Evolutionary conservation across 2,113 vertebrate species (phyloP).

Genomic region (Anguilla rostrata): DNA sequence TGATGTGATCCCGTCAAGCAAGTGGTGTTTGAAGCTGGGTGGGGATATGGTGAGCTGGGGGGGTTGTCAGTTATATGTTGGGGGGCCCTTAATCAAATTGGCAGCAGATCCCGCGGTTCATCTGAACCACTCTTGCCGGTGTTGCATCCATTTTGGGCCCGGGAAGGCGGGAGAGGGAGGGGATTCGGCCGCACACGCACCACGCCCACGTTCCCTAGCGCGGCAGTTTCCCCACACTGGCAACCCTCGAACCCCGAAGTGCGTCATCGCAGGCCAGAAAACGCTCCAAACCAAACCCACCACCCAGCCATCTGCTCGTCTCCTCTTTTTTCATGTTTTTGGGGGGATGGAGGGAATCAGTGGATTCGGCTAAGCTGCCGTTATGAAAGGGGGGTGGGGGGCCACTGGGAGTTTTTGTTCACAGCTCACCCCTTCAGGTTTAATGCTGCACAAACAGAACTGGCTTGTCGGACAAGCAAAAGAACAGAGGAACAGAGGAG

Average conservation of each 20-base stretch:
- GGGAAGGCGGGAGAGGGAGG: background rate
- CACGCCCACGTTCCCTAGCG: background rate
- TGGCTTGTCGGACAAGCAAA: background rate
- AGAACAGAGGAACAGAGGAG: background rate
- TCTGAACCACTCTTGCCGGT: background rate
- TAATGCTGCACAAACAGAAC: background rate
- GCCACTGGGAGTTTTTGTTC: background rate
- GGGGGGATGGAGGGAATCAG: background rate
- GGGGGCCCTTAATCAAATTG: background rate
- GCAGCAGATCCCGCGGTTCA: background rate
- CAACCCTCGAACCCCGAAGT: background rate
- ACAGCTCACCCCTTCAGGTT: background rate
- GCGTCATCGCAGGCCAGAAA: background rate
- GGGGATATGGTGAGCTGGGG: background rate
- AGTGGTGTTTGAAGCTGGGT: background rate
- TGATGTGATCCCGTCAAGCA: background rate
- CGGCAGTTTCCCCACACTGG: background rate
- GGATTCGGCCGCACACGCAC: background rate
- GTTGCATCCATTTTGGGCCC: background rate
- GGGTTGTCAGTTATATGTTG: background rate
- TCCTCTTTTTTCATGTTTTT: background rate
- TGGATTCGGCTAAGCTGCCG: background rate
- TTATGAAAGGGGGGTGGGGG: background rate
- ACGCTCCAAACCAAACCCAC: background rate
- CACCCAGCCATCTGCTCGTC: background rate